Base-by-base conservation (phyloP, 2,888 invertebrate species). In the Eurytoma californica region DNA sequence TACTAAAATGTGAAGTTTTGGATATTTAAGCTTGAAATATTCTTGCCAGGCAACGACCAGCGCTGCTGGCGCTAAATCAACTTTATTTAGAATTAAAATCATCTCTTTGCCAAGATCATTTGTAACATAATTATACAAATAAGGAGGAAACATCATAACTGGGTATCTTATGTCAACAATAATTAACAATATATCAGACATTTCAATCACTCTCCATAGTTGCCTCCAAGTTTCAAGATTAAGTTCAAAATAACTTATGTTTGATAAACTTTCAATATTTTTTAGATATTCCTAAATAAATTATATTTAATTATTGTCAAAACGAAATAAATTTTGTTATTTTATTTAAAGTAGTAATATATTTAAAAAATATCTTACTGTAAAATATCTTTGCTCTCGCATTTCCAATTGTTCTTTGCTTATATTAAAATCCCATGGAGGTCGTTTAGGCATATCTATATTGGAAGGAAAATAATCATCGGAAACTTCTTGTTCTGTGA, bases 171-270 rank as follows among this genome's bases (percentile, higher is more conserved):
- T 95, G 89, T 98, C 98, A 0, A 96, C 95, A 81, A 98, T 96
- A 12, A 97, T 92, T 14, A 98, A 91, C 16, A 98, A 88, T 47
- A 98, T 92, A 87, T 98, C 98, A 0, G 97, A 97, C 94, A 98
- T 96, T 90, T 98, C 98, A 7, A 97, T 87, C 0, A 98, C 98
- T 58, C 98, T 91, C 98, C 98, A 98, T 81, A 98, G 90, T 86
- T 98, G 98, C 16, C 98, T 91, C 98, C 98, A 98, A 0, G 98
- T 98, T 91, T 98, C 98, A 84, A 98, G 90, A 91, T 98, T 98
- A 80, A 98, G 89, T 89, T 98, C 98, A 89, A 97, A 97, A 86
- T 96, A 95, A 68, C 97, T 97, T 82, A 97, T 91, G 4, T 94
- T 92, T 79, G 93, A 92, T 0, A 93, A 92, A 7, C 92, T 91